Conservation (phyloP, 2,797 vertebrate genomes). For the Sphaeramia orbicularis region DNA sequence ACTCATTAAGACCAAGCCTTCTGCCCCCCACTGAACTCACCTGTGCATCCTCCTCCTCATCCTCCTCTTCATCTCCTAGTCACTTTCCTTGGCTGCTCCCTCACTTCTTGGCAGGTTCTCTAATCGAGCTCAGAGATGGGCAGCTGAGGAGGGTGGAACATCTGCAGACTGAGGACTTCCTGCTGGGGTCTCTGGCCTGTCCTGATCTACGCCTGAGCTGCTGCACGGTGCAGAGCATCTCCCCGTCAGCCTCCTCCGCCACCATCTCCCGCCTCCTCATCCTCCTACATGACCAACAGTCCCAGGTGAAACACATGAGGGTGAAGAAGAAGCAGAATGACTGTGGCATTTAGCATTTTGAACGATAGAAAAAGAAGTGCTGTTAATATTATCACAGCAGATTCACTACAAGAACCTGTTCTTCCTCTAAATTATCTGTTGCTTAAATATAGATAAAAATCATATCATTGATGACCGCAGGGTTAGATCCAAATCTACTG, state of each 20-base stretch:
- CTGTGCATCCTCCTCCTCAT: not conserved
- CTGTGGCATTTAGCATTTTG: not conserved
- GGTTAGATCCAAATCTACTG: no score
- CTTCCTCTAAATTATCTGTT: conserved; percentile 1
- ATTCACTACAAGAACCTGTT: not conserved
- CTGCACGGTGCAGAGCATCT: conserved; percentile 84
- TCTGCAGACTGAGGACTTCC: conserved; percentile 84
- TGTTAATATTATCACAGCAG: not conserved
- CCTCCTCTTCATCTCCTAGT: conserved; percentile 38
- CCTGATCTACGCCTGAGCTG: conserved; percentile 82
- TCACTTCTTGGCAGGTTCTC: conserved; percentile 82
- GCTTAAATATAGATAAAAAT: no score
- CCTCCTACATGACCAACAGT: conserved; percentile 79
- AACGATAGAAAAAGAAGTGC: no score
- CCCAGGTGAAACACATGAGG: conserved; percentile 70
- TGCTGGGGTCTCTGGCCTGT: conserved; percentile 77
- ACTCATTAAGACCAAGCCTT: not conserved
- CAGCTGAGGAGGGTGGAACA: conserved; percentile 83
- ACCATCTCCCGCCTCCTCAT: conserved; percentile 79
- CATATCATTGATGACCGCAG: no score
- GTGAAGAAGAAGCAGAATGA: conserved; percentile 9
- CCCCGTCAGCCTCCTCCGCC: conserved; percentile 59
- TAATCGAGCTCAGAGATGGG: conserved; percentile 84
- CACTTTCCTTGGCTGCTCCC: conserved; percentile 75
- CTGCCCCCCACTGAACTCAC: not conserved